These are phyloP conservation scores for Polypedilum vanderplanki DNA, from an alignment of 1,140 invertebrate genomes.

Conservation along the genomic window DNA sequence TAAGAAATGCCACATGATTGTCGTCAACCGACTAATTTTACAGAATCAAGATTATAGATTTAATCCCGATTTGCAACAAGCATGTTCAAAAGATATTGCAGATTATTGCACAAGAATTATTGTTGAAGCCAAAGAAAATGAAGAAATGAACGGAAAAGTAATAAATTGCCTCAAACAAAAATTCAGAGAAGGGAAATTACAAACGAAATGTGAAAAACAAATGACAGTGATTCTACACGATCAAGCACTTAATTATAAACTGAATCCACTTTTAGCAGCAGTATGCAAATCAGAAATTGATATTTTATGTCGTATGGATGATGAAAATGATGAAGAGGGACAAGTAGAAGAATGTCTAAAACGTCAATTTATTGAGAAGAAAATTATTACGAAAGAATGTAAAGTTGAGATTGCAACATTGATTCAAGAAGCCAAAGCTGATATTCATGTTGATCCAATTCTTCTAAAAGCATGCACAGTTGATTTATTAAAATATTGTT, in stretches of 20 bases:
- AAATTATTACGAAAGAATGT: conserved; percentile 67
- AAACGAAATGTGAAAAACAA: conserved; percentile 70
- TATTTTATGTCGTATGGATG: conserved; percentile 52
- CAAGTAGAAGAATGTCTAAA: conserved; percentile 83
- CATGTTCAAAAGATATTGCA: conserved; percentile 65
- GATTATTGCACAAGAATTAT: conserved; percentile 56
- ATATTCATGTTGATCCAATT: conserved; percentile 76
- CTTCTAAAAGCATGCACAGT: conserved; percentile 68
- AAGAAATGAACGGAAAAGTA: conserved; percentile 57
- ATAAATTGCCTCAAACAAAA: conserved; percentile 67
- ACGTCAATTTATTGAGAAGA: conserved; percentile 61
- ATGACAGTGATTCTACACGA: conserved; percentile 75
- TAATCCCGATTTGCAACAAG: conserved; percentile 76
- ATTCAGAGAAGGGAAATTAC: conserved; percentile 65
- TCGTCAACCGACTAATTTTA: conserved; percentile 83
- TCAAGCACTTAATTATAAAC: conserved; percentile 76
- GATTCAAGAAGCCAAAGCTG: conserved; percentile 70
- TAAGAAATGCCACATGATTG: conserved; percentile 74
- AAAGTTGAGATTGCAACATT: conserved; percentile 59
- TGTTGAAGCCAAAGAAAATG: conserved; percentile 45
- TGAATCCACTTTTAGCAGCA: conserved; percentile 73
- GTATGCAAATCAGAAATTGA: conserved; percentile 66
- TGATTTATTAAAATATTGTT: conserved; percentile 78
- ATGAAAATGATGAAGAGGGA: conserved; percentile 51
- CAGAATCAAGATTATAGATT: conserved; percentile 89